Conservation (phyloP, 2,113 vertebrate species). For the Oriolus oriolus region DNA sequence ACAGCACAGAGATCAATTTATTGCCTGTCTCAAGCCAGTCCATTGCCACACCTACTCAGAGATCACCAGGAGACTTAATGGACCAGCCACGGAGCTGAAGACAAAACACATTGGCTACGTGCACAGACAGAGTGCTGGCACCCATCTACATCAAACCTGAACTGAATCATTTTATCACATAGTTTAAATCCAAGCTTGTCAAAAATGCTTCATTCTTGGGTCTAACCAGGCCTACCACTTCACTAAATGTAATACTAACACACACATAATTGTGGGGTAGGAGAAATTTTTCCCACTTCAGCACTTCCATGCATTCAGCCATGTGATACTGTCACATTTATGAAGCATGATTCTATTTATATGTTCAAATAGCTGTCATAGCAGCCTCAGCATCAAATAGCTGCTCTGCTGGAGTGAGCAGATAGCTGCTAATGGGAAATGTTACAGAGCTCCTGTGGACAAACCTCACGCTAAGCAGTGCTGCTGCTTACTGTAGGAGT, state of each 20-base stretch:
- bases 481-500: background rate
- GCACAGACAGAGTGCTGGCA: background rate
- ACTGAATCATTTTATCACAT: background rate
- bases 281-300: slow-evolving; percentile 12
- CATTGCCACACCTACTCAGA: background rate
- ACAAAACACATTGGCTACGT: background rate
- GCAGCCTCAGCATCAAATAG: background rate
- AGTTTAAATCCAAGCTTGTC: background rate
- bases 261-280: background rate
- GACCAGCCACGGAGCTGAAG: background rate
- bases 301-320: background rate
- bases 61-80: background rate
- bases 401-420: background rate
- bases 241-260: background rate
- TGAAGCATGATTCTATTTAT: slow-evolving; percentile 25
- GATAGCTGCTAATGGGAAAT: background rate
- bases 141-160: background rate
- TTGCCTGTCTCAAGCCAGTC: background rate
- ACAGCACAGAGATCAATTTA: background rate
- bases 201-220: background rate
- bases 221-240: background rate
- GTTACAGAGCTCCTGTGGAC: background rate
- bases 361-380: background rate
- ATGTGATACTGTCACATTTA: background rate
- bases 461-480: background rate